These are phyloP conservation scores for Stenurella melanura DNA, from an alignment of 2,888 invertebrate genomes.

Conservation along the genomic window DNA sequence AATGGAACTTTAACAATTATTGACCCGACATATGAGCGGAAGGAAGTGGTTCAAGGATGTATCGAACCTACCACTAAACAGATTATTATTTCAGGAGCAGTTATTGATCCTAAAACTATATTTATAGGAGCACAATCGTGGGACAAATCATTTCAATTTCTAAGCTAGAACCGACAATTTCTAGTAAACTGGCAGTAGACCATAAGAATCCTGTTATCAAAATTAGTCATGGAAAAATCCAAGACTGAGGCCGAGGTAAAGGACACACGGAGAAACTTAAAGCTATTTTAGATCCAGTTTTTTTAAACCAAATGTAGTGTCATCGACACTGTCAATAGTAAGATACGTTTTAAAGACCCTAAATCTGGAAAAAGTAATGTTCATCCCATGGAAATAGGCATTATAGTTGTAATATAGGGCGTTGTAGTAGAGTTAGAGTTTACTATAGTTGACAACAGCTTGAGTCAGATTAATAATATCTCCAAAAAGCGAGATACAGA, in stretches of 20 bases:
- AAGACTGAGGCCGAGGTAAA: constrained; percentile 76
- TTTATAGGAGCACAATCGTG: constrained; percentile 69
- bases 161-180: constrained; percentile 64
- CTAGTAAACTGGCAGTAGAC: constrained; percentile 64
- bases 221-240: constrained; percentile 77
- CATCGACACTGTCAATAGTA: constrained; percentile 72
- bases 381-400: constrained; percentile 74
- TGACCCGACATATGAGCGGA: constrained; percentile 78
- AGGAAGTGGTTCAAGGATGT: constrained; percentile 79
- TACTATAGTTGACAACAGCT: constrained; percentile 70
- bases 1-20: constrained; percentile 77
- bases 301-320: constrained; percentile 77
- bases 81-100: constrained; percentile 77
- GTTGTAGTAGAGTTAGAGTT: constrained; percentile 72
- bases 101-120: constrained; percentile 78
- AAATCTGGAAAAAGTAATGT: constrained; percentile 77
- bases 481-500: constrained; percentile 81
- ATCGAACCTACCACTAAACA: constrained; percentile 78
- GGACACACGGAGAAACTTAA: constrained; percentile 76
- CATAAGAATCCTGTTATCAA: constrained; percentile 75
- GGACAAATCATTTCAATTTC: constrained; percentile 71
- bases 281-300: constrained; percentile 76
- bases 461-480: constrained; percentile 77
- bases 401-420: constrained; percentile 70
- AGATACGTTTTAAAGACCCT: constrained; percentile 69